phyloP scores from a whole-genome alignment of 1,140 invertebrate genomes.

The Bilobella aurantiaca region DNA sequence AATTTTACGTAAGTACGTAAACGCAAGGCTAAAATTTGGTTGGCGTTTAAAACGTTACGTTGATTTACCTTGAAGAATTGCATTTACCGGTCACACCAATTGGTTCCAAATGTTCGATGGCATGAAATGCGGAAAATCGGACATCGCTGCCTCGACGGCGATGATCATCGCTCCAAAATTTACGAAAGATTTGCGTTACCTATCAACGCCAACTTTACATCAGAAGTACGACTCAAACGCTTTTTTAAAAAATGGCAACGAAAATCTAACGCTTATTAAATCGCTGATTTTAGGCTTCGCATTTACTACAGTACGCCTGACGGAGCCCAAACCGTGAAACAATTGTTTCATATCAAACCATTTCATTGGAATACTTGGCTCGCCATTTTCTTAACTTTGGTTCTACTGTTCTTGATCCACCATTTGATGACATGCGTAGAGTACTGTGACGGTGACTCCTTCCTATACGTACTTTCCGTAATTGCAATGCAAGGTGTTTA shows the following conservation, averaged over 20 bases:
- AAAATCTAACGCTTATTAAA: background rate
- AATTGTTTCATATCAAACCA: background rate
- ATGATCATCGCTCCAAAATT: background rate
- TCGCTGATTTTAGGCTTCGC: background rate
- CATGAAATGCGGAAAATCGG: background rate
- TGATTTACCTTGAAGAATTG: background rate
- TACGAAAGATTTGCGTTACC: background rate
- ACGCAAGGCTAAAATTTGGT: background rate
- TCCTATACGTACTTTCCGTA: background rate
- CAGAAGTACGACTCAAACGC: background rate
- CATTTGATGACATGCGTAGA: background rate
- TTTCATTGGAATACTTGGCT: background rate
- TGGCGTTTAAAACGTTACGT: background rate
- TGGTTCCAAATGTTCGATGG: background rate
- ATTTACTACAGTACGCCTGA: background rate
- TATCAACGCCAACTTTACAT: background rate
- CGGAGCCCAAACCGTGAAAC: background rate
- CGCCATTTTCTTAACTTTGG: background rate
- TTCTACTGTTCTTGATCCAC: background rate
- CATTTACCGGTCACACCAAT: background rate
- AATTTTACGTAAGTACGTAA: constrained; percentile 4
- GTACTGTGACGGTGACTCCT: too few relatives aligned
- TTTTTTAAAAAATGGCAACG: background rate
- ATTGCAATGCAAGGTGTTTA: background rate
- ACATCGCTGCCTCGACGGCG: background rate